Evolutionary conservation across 2,888 invertebrate genomes (phyloP).

Genomic region (Thecophora atra): DNA sequence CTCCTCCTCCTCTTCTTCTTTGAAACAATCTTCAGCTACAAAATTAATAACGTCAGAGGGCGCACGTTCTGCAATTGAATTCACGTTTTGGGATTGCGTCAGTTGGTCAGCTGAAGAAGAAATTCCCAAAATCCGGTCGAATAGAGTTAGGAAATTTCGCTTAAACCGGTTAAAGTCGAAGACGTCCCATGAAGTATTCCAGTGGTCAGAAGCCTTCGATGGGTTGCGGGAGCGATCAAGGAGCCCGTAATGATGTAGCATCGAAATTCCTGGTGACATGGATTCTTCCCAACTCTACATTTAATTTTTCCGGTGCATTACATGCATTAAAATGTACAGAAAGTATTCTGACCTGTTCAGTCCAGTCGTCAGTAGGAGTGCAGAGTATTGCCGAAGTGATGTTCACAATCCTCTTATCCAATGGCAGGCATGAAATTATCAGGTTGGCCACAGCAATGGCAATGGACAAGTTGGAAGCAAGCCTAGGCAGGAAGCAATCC

Average conservation of each 20-base stretch:
- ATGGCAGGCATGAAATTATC: slow-evolving; percentile 57
- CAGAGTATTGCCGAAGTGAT: slow-evolving; percentile 56
- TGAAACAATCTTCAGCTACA: slow-evolving; percentile 13
- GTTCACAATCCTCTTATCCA: slow-evolving; percentile 59
- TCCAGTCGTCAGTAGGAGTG: slow-evolving; percentile 63
- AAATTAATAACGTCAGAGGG: slow-evolving; percentile 21
- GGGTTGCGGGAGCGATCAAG: slow-evolving; percentile 55
- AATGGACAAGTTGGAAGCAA: slow-evolving; percentile 60
- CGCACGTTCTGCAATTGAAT: not conserved
- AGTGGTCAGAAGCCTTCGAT: slow-evolving; percentile 48
- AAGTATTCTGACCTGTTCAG: slow-evolving; percentile 52
- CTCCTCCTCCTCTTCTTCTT: slow-evolving; percentile 17
- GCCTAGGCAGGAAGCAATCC: slow-evolving; percentile 53
- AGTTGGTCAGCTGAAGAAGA: slow-evolving; percentile 48
- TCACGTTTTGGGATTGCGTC: not conserved
- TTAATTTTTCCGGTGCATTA: not conserved
- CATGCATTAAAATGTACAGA: not conserved
- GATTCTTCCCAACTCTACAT: slow-evolving; percentile 65
- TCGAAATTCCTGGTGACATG: slow-evolving; percentile 63
- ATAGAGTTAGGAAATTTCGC: slow-evolving; percentile 58
- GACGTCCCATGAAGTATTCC: slow-evolving; percentile 48
- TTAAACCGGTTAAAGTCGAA: slow-evolving; percentile 62
- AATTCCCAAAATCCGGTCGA: slow-evolving; percentile 61
- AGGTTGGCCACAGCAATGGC: slow-evolving; percentile 57
- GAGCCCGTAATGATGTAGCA: slow-evolving; percentile 63